Evolutionary conservation across 2,888 invertebrate species (phyloP), one percentile per base, ranked within the genome.

Genomic region (Hydraecia micacea): DNA sequence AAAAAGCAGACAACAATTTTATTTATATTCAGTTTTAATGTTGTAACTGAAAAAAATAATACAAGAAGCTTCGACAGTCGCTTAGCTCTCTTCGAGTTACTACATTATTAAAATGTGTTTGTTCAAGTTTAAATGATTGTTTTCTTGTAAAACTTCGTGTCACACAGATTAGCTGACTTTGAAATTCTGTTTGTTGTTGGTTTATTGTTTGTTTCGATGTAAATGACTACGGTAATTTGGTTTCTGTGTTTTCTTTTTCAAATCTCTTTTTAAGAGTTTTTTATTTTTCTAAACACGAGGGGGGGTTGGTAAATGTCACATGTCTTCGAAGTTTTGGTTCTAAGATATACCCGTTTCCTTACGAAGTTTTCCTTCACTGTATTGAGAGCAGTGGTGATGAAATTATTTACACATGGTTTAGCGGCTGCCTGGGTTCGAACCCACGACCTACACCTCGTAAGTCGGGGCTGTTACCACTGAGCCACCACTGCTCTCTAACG

Each of bases 21-120:
- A n/a, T n/a, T 88, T 88, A 81, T 84, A 89, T 90, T 89, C 88
- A 86, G 87, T 89, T 90, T 86, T 84, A 88, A 89, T 89, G 86
- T 83, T 78, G 79, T 86, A 79, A 88, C 85, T 86, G 78, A 86
- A 88, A 88, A 88, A 84, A 85, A 83, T 76, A 83, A 82, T 80
- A 79, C 75, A 79, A 72, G 77, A 75, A 73, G 65, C 70, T 82
- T 80, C 71, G 63, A 76, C 79, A 63, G 77, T 49, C 72, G 75
- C 74, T 82, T 67, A 77, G 75, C 65, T 83, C 55, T 85, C 78
- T 76, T 79, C 39, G 65, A 86, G 71, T 88, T 42, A 11, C 42
- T 78, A 83, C 77, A 78, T 82, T 87, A 84, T 85, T 80, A 82
- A 83, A 81, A 83, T 76, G 76, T 87, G 71, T 73, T 80, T 79